A percentile compares a stretch with the other conserved stretches of the same genome.
phyloP scores from a whole-genome alignment of 2,888 invertebrate species.

The Andricus quercusramuli region DNA sequence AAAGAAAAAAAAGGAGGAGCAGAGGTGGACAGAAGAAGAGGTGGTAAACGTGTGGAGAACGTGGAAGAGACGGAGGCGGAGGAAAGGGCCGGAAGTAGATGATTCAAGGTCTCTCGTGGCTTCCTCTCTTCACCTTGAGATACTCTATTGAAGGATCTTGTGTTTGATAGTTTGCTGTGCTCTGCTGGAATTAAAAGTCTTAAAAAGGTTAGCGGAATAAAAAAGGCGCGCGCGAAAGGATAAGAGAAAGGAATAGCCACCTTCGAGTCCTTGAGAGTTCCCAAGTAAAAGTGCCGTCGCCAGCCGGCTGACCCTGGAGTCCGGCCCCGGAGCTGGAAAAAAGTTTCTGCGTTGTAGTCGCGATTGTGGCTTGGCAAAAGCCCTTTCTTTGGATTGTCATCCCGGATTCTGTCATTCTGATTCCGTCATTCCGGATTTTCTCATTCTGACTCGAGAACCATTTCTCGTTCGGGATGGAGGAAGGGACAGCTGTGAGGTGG shows the following conservation, averaged over 20 bases:
- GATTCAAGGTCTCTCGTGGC: constrained; percentile 27
- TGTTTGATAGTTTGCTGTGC: too few species aligned
- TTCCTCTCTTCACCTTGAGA: not conserved
- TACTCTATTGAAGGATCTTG: too few species aligned
- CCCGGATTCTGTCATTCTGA: constrained; percentile 30
- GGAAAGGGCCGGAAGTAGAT: constrained; percentile 46
- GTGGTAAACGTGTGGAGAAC: constrained; percentile 43
- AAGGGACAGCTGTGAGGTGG: constrained; percentile 22
- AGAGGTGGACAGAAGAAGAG: constrained; percentile 42
- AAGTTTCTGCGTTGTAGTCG: constrained; percentile 45
- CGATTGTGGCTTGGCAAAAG: not conserved
- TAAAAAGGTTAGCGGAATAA: constrained; percentile 75
- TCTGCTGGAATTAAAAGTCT: constrained; percentile 69
- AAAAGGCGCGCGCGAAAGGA: constrained; percentile 76
- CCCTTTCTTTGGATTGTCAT: constrained; percentile 1
- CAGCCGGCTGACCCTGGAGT: constrained; percentile 77
- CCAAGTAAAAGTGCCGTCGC: constrained; percentile 74
- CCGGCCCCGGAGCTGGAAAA: constrained; percentile 56
- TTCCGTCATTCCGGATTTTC: not conserved
- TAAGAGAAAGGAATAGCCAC: constrained; percentile 78
- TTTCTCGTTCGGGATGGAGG: constrained; percentile 42
- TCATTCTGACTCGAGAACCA: constrained; percentile 45
- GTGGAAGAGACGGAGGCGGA: constrained; percentile 27
- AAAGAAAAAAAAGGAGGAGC: too few species aligned
- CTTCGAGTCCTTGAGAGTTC: constrained; percentile 76